These are phyloP conservation scores for Silurus meridionalis DNA, from an alignment of 2,113 vertebrate species.

Conservation along the genomic window DNA sequence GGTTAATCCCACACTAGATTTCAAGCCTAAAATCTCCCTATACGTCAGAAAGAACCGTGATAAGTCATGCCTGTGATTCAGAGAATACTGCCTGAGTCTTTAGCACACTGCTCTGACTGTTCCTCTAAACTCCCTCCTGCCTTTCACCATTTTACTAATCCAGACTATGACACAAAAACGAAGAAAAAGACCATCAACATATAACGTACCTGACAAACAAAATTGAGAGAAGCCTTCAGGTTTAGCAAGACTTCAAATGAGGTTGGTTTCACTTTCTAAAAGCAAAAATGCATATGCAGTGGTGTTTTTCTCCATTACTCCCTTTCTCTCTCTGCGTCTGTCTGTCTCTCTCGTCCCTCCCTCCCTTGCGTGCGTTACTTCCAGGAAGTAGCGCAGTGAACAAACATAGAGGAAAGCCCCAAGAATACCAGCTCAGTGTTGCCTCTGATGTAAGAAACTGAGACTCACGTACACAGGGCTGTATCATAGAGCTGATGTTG, in stretches of 20 bases:
- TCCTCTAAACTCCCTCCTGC: conserved; percentile 38
- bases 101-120: not conserved
- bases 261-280: conserved; percentile 49
- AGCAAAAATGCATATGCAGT: conserved; percentile 22
- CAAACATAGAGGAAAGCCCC: conserved; percentile 75
- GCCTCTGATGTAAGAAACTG: conserved; percentile 47
- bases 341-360: conserved; percentile 10
- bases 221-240: conserved; percentile 30
- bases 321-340: conserved; percentile 21
- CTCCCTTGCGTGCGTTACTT: conserved; percentile 67
- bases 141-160: conserved; percentile 20
- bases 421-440: conserved; percentile 70
- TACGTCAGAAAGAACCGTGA: conserved; percentile 9
- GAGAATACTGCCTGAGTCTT: conserved; percentile 27
- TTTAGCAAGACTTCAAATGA: conserved; percentile 1
- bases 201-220: conserved; percentile 38
- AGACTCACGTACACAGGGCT: conserved; percentile 8
- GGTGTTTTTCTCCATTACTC: conserved; percentile 17
- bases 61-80: conserved; percentile 39
- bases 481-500: not conserved
- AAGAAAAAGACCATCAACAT: not conserved
- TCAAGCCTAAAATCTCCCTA: conserved; percentile 34
- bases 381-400: conserved; percentile 70
- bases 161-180: conserved; percentile 17
- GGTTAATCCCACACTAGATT: conserved; percentile 7